Evolutionary conservation across 2,888 invertebrate species (phyloP), one percentile per base, ranked within the genome.

Genomic region (Heteropelma amictum): DNA sequence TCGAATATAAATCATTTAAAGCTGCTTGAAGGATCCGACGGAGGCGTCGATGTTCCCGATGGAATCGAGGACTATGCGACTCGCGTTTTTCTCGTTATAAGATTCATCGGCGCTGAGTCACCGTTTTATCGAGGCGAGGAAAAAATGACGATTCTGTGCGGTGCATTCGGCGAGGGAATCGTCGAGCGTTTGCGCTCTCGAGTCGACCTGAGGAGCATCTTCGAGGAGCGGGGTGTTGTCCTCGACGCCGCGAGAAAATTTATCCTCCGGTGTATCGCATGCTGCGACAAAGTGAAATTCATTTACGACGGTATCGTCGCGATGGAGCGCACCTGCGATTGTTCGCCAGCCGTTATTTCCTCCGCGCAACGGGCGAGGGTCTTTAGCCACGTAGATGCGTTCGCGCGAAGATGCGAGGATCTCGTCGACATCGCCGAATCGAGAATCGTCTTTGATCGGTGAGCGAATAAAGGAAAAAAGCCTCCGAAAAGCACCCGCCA

Each of bases 61-160:
- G 89, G 90, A 30, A 89, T 91, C 23, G 89, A 91, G 3, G 83
- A 84, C 10, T 79, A 88, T 78, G 78, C 92, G 35, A 90, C 90
- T 4, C 89, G 89, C 60, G 89, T 92, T 40, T 84, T 92, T 7
- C 89, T 90, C 77, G 80, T 90, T 4, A 89, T 92, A 47, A 84
- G 91, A 72, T 90, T 91, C 76, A 91, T 92, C 74, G 92, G 92
- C 90, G 86, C 87, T 19, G 90, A 91, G 82, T 92, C 92, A 0
- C 89, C 91, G 33, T 91, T 90, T 84, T 93, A 92, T 82, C 90
- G 90, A 65, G 88, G 89, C 1, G 84, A 85, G 47, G 82, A 84
- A 19, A 86, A 88, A 47, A 82, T 90, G n/a, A 88, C 88, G 53
- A 84, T 81, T 28, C 83, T 91, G 10, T 87, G 88, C 30, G 84